Percentiles rank a stretch among this genome's conserved stretches.
These are phyloP conservation scores for Bradypodion ventrale DNA, from an alignment of 2,797 vertebrate species.

Conservation along the genomic window DNA sequence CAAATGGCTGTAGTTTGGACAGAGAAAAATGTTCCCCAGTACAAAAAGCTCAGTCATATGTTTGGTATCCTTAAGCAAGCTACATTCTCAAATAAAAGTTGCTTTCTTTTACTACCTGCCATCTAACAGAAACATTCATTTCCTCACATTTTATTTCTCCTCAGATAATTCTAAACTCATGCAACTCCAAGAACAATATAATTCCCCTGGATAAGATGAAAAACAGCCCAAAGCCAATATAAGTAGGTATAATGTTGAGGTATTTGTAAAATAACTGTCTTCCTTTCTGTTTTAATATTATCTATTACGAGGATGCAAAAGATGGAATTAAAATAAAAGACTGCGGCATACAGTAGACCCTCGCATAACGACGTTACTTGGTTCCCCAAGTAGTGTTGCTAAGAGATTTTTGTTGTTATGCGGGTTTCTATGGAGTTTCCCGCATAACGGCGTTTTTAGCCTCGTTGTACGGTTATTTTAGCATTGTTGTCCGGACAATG, in stretches of 20 bases:
- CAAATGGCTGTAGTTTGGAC: neutral
- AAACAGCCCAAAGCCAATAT: neutral
- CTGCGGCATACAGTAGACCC: no score
- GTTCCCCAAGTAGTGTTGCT: no score
- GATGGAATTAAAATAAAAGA: slow-evolving; percentile 19
- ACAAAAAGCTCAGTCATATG: neutral
- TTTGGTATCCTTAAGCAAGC: neutral
- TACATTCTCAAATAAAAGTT: no score
- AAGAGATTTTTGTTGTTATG: no score
- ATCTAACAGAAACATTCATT: neutral
- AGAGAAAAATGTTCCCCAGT: neutral
- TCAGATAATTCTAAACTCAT: neutral
- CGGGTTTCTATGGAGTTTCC: no score
- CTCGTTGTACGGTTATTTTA: no score
- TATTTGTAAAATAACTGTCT: neutral
- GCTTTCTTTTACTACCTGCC: neutral
- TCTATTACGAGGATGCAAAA: slow-evolving; percentile 7
- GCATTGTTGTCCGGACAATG: no score
- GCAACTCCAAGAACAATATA: neutral
- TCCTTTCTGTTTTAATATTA: neutral
- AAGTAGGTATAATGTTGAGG: neutral
- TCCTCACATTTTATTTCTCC: neutral
- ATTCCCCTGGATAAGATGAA: neutral
- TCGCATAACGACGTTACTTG: no score
- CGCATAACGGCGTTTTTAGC: no score